Evolutionary conservation across 2,113 vertebrate genomes (phyloP), one percentile per base, ranked within the genome.

Genomic region (Mugil cephalus): DNA sequence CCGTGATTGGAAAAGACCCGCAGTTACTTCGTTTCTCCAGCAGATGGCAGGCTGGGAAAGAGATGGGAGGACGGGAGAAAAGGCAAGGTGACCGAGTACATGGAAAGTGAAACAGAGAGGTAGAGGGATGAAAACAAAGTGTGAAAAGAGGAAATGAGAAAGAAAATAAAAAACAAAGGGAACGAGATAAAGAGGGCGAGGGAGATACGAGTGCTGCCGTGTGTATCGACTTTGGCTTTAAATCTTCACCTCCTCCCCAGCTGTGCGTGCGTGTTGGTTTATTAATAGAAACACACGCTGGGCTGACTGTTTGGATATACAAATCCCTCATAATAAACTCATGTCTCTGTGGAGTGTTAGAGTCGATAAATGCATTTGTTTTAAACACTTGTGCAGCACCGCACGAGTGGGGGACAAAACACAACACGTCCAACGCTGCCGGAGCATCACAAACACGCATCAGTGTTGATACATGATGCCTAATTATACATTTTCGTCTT

Each of bases 1-100:
- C 52, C 61, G 62, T 10, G 45, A 4, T 35, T 39, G 34, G 1
- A 9, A n/a, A 36, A 0, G 14, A 0, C 10, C 15, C 53, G 87
- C 73, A 47, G 38, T n/a, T 53, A 0, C 0, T 2, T 0, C 0
- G 4, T 17, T 55, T 7, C 17, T 42, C 87, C 90, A 87, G 67
- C 61, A 88, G 88, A 86, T 80, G 87, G 86, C 84, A 73, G 80
- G 52, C 46, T 35, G 74, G 46, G 68, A 72, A 17, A 88, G 74
- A 80, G 35, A 30, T 9, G 40, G 19, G 13, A 45, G 12, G 12
- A 24, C 15, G 0, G 0, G 18, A 8, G 48, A 13, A 6, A 40
- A 39, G 21, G 46, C 17, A 14, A 61, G 64, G 68, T 40, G 63
- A 48, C 0, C 6, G 12, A 21, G 46, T 19, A 35, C 46, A 55